These are phyloP conservation scores for Gymnoscelis rufifasciata DNA, from an alignment of 2,888 invertebrate genomes.

Conservation along the genomic window DNA sequence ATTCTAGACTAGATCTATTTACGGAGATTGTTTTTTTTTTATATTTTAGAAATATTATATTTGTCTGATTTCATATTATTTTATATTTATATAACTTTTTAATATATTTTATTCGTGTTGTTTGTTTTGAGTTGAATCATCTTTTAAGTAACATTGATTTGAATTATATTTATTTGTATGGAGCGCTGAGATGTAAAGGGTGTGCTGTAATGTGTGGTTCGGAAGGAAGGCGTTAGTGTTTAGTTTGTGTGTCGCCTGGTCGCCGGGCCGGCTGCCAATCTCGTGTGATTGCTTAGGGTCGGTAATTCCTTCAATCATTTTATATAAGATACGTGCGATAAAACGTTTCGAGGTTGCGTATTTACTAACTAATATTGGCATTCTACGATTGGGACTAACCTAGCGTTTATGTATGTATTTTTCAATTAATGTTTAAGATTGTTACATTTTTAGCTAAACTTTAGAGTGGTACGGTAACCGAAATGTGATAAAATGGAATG, in stretches of 20 bases:
- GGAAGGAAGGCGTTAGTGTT: slow-evolving; percentile 47
- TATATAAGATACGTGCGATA: slow-evolving; percentile 61
- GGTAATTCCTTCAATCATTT: slow-evolving; percentile 65
- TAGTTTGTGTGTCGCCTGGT: slow-evolving; percentile 38
- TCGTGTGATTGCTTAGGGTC: slow-evolving; percentile 61
- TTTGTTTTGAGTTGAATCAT: slow-evolving; percentile 77
- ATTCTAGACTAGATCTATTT: slow-evolving; percentile 80
- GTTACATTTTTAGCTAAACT: slow-evolving; percentile 80
- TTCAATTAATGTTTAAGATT: slow-evolving; percentile 78
- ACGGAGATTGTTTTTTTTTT: slow-evolving; percentile 79
- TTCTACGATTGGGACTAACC: slow-evolving; percentile 81
- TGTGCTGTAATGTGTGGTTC: slow-evolving; percentile 33
- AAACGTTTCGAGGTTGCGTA: slow-evolving; percentile 73
- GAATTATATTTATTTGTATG: slow-evolving; percentile 25
- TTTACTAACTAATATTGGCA: slow-evolving; percentile 79
- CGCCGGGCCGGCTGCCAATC: slow-evolving; percentile 28
- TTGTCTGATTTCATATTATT: slow-evolving; percentile 78
- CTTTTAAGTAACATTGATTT: slow-evolving; percentile 56
- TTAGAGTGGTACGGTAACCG: slow-evolving; percentile 81
- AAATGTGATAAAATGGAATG: slow-evolving; percentile 81
- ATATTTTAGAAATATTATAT: slow-evolving; percentile 79
- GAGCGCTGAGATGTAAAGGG: background rate
- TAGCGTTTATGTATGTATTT: slow-evolving; percentile 78
- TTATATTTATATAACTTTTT: slow-evolving; percentile 75
- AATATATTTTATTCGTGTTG: slow-evolving; percentile 78